phyloP scores from a whole-genome alignment of 2,888 invertebrate species.

The Plemyria rubiginata region DNA sequence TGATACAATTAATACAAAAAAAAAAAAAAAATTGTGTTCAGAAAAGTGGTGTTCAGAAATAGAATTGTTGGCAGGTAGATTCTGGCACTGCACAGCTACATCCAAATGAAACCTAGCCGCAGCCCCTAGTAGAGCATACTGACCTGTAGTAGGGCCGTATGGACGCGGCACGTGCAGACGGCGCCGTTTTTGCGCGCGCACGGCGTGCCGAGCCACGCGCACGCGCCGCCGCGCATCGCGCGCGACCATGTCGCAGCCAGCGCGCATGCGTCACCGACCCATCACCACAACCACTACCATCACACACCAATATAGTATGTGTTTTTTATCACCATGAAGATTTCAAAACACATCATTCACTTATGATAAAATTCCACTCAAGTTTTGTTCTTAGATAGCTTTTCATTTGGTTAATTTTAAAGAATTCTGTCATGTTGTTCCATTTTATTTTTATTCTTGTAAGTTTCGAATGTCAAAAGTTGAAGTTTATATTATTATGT shows the following conservation, averaged over 20 bases:
- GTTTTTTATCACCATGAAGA: background rate
- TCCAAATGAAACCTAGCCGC: background rate
- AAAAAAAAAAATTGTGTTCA: too few species aligned
- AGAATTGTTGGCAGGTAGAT: background rate
- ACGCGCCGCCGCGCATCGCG: constrained; percentile 80
- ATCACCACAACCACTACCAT: constrained; percentile 13
- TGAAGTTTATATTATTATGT: background rate
- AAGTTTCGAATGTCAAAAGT: background rate
- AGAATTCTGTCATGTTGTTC: background rate
- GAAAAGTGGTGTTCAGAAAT: background rate
- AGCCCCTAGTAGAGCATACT: constrained; percentile 15
- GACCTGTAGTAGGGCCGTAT: constrained; percentile 76
- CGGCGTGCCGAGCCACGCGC: constrained; percentile 79
- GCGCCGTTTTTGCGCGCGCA: constrained; percentile 80
- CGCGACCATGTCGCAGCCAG: constrained; percentile 66
- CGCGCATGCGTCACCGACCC: constrained; percentile 28
- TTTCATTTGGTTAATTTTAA: background rate
- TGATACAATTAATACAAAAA: too few species aligned
- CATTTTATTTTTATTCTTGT: constrained; percentile 3
- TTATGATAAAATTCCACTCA: background rate
- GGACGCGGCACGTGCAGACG: constrained; percentile 76
- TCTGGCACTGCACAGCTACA: background rate
- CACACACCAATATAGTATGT: background rate
- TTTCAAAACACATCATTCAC: background rate
- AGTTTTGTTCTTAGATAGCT: too few species aligned